Base-by-base conservation (phyloP, 2,888 invertebrate genomes). In the Rhorus exstirpatorius region DNA sequence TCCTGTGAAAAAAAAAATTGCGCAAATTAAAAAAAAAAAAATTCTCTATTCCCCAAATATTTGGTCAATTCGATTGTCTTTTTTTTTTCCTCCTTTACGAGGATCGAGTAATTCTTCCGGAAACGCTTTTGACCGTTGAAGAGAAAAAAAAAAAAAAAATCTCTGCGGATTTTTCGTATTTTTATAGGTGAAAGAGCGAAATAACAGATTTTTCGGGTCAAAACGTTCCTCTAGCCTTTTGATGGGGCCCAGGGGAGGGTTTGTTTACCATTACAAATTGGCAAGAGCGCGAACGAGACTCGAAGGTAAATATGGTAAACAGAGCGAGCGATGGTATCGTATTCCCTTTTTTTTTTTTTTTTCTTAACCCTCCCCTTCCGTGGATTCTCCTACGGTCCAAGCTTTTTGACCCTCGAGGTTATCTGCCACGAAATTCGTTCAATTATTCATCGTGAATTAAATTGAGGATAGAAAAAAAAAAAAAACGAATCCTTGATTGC, bases 201-300 rank as follows among this genome's bases (percentile, higher is more conserved):
- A 55, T 26, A 35, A 53, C 61, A 35, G n/a, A 38, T 74, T 19
- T 14, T 58, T 12, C 26, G 19, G 55, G 51, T 19, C 38, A 51
- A 75, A 38, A n/a, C 31, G 63, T 55, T 19, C 38, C 12, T 38
- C 61, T 38, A 21, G 46, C 35, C 21, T 58, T n/a, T n/a, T n/a
- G 12, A 53, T 61, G n/a, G n/a, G n/a, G n/a, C n/a, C n/a, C 51
- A 14, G 35, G 14, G 51, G 14, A 12, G 26, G 19, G 63, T 74
- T 41, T 49, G 49, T 74, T 78, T 78, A 72, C 49, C 78, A 72
- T 63, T 26, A 55, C 44, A 61, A 71, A 70, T 63, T 63, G 44
- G 26, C 78, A 31, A 63, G 12, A 14, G 53, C 21, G 21, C 41
- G 26, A 31, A 35, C 61, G 41, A 19, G n/a, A n/a, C 31, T 44